Evolutionary conservation across 2,888 invertebrate species (phyloP).

Genomic region (Eilema griseolum): DNA sequence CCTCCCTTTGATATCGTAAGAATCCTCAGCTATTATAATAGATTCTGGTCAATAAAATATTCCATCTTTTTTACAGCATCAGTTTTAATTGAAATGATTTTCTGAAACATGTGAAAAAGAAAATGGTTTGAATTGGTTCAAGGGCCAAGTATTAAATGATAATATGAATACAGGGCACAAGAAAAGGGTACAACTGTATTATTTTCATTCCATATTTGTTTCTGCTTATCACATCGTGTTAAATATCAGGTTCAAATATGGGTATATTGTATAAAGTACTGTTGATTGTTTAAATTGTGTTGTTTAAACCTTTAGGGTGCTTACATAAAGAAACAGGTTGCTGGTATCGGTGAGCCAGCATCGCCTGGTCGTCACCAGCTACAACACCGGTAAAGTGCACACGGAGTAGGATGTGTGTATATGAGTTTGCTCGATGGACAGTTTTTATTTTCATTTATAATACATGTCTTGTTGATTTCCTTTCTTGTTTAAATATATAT

Average conservation of each 20-base stretch:
- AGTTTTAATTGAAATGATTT: neutral
- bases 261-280: neutral
- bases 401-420: too few relatives aligned
- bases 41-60: neutral
- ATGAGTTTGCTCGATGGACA: too few relatives aligned
- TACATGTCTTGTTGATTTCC: too few relatives aligned
- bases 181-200: neutral
- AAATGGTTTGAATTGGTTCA: neutral
- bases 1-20: conserved; percentile 16
- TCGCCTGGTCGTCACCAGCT: too few relatives aligned
- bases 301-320: too few relatives aligned
- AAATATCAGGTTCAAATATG: neutral
- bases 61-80: neutral
- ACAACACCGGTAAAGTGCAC: too few relatives aligned
- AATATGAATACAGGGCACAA: neutral
- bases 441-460: too few relatives aligned
- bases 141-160: neutral
- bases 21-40: neutral
- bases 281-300: neutral
- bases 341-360: too few relatives aligned
- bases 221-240: neutral
- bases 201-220: neutral
- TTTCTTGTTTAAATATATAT: too few relatives aligned
- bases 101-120: neutral
- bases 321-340: too few relatives aligned